phyloP scores from a whole-genome alignment of 1,140 invertebrate genomes.

The Drosophila serrata region DNA sequence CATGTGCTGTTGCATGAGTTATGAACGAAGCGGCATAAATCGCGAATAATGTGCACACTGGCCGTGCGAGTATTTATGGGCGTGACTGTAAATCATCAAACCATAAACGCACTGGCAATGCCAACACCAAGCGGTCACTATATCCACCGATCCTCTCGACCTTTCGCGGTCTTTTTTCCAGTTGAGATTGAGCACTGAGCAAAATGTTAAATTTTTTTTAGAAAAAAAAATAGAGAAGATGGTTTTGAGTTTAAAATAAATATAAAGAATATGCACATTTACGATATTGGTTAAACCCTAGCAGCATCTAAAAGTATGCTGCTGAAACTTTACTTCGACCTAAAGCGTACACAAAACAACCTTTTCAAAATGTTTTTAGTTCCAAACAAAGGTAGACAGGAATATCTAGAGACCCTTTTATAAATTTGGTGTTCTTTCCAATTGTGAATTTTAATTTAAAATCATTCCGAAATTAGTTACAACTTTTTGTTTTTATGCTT shows the following conservation, averaged over 20 bases:
- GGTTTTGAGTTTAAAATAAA: neutral
- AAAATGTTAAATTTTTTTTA: neutral
- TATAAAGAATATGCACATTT: neutral
- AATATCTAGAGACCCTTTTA: neutral
- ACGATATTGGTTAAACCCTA: neutral
- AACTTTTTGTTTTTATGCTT: neutral
- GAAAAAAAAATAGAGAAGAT: neutral
- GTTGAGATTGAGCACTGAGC: neutral
- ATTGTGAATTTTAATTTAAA: neutral
- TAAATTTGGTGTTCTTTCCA: neutral
- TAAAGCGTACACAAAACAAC: no score
- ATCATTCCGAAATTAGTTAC: neutral
- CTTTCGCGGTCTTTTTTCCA: conserved; percentile 17
- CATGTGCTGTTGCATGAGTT: conserved; percentile 84
- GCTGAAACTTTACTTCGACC: neutral
- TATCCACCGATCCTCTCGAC: conserved; percentile 28
- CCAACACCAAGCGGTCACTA: conserved; percentile 58
- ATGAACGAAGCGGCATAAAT: conserved; percentile 83
- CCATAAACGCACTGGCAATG: conserved; percentile 79
- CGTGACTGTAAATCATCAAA: conserved; percentile 84
- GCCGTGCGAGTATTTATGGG: conserved; percentile 85
- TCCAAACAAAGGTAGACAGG: neutral
- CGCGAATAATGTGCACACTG: conserved; percentile 85
- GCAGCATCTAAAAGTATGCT: neutral
- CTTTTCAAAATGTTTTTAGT: neutral